Evolutionary conservation across 2,113 vertebrate genomes (phyloP).

Genomic region (Empidonax traillii): DNA sequence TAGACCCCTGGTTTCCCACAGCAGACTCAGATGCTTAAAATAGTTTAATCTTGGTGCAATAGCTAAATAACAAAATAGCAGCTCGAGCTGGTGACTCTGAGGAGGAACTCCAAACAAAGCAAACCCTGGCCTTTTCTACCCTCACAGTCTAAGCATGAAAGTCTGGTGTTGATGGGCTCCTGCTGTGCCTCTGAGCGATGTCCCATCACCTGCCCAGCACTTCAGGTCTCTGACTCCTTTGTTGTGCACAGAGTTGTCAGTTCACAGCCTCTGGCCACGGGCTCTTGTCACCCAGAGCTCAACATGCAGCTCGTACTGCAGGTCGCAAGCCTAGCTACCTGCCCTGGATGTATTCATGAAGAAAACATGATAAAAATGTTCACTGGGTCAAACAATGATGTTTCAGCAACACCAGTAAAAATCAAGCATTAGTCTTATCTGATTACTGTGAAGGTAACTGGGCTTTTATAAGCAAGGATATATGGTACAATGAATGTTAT

Average conservation of each 20-base stretch:
- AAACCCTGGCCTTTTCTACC: neutral
- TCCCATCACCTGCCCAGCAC: accelerated
- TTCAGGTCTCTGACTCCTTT: neutral
- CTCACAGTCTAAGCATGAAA: neutral
- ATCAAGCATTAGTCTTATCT: neutral
- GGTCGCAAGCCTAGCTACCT: neutral
- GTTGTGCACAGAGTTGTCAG: neutral
- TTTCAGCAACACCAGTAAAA: neutral
- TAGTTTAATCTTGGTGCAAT: neutral
- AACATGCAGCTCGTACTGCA: neutral
- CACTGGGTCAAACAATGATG: neutral
- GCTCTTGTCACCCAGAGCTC: neutral
- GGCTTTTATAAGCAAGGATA: neutral
- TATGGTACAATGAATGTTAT: neutral
- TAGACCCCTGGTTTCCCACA: accelerated
- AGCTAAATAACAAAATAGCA: neutral
- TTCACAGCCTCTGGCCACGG: accelerated
- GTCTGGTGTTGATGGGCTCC: accelerated
- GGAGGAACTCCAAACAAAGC: neutral
- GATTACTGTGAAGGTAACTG: neutral
- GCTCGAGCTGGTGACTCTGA: neutral
- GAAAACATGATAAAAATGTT: neutral
- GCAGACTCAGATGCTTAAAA: neutral
- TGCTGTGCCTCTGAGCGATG: neutral
- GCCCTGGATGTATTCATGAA: neutral